Conservation (phyloP, 2,888 invertebrate genomes). For the Polydesmus complanatus region DNA sequence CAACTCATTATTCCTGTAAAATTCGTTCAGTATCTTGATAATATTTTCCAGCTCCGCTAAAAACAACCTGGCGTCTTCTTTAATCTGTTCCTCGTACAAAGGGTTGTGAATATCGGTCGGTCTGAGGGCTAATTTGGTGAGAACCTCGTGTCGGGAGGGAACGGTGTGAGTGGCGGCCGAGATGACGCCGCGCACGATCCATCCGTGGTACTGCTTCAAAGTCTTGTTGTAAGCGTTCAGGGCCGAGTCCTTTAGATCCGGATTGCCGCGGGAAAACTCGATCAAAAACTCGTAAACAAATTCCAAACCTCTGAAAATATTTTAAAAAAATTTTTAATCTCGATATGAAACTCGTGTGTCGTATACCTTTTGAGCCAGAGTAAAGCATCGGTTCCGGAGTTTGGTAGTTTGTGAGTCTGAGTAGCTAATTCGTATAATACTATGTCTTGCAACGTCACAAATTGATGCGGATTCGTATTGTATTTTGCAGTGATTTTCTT, state of each 20-base stretch:
- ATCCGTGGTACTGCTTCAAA: constrained; percentile 31
- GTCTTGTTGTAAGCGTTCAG: constrained; percentile 29
- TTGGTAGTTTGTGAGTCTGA: constrained; percentile 25
- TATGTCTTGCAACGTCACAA: constrained; percentile 29
- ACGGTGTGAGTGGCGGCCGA: constrained; percentile 19
- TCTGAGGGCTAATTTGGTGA: constrained; percentile 6
- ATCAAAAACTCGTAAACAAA: constrained; percentile 29
- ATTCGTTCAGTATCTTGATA: constrained; percentile 10
- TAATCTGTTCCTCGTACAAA: constrained; percentile 8
- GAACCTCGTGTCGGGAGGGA: constrained; percentile 8
- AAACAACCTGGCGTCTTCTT: constrained; percentile 10
- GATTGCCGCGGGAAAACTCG: constrained; percentile 24
- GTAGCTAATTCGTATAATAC: constrained; percentile 27
- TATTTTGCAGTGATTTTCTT: constrained; percentile 33
- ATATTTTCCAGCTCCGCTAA: constrained; percentile 11
- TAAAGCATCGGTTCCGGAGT: constrained; percentile 31
- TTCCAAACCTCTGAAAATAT: constrained; percentile 27
- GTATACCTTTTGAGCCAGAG: constrained; percentile 32
- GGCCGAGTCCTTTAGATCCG: constrained; percentile 26
- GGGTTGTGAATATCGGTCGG: constrained; percentile 13
- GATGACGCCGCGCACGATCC: constrained; percentile 33
- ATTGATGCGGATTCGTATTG: constrained; percentile 26
- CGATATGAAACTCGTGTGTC: not conserved
- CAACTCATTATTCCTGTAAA: constrained; percentile 5
- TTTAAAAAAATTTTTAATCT: not conserved